Base-by-base conservation (phyloP, 2,888 invertebrate genomes). In the Octonoba sinensis region DNA sequence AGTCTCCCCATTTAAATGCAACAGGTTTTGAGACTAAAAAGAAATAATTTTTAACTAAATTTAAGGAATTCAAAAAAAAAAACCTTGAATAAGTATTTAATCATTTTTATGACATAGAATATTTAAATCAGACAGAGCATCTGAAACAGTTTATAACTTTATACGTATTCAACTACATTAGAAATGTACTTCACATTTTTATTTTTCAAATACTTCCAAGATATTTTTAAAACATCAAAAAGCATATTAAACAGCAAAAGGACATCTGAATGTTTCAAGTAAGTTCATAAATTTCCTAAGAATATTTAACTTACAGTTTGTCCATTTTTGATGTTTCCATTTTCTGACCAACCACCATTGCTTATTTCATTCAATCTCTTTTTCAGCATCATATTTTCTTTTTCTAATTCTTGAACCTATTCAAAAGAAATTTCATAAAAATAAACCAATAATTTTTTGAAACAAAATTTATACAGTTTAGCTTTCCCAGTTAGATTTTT, bases 381-480 rank as follows among this genome's bases (percentile, higher is more conserved):
- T 51, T 83, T 83, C 4, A 83, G 54, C 27, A 66, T n/a, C 15
- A 49, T 16, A 51, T 83, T 83, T 67, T 77, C 73, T 59, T 64
- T 84, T 88, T 97, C 96, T 86, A 97, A 89, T 86, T 93, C 93
- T 87, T 95, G 94, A 85, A 83, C 77, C 83, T 83, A 57, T n/a
- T 47, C 12, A 59, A 59, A 16, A 20, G 20, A 3, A 64, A 18
- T 6, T 20, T 18, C 4, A 64, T 18, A n/a, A 18, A n/a, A 22
- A 13, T 1, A 57, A 59, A 24, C 22, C 8, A 24, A 24, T 24
- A 18, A 59, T 22, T 54, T 54, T 54, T 36, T 36, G 0, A 2
- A 36, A 36, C 36, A 36, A 36, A 36, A 36, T 36, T 36, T 36
- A 36, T 11, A 36, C 36, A 8, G 36, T 11, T 36, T 11, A 36